These are phyloP conservation scores for Vimba vimba DNA, from an alignment of 2,113 vertebrate genomes.

Conservation along the genomic window DNA sequence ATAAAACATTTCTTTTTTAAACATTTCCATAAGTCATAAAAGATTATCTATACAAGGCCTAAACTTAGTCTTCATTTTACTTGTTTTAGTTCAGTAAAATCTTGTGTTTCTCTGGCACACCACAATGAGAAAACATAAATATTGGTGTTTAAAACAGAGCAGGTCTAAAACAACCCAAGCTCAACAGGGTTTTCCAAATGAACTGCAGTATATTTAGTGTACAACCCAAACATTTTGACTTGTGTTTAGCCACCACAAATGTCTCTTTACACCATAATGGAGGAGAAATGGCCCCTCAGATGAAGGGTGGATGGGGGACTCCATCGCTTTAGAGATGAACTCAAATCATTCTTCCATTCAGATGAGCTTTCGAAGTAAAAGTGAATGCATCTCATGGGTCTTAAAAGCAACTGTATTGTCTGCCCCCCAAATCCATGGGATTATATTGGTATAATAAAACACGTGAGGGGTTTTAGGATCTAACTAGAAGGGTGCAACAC, in stretches of 20 bases:
- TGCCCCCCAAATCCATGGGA: background rate
- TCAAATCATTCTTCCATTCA: background rate
- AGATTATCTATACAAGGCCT: background rate
- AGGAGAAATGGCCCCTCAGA: background rate
- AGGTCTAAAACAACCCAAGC: background rate
- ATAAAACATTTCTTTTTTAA: background rate
- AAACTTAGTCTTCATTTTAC: background rate
- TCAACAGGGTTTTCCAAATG: background rate
- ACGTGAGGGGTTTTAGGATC: background rate
- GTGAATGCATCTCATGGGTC: background rate
- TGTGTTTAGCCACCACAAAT: conserved; percentile 53
- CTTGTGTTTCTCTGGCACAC: background rate
- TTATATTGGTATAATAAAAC: conserved; percentile 19
- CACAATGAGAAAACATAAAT: conserved; percentile 49
- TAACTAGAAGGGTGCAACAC: background rate
- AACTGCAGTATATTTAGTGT: conserved; percentile 3
- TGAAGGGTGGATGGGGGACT: background rate
- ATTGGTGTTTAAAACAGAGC: conserved; percentile 48
- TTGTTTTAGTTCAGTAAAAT: background rate
- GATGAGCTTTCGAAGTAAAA: background rate
- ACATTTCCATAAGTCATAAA: background rate
- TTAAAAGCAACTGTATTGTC: conserved; percentile 11
- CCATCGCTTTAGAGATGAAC: background rate
- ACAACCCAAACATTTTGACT: conserved; percentile 62
- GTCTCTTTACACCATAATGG: background rate